Evolutionary conservation across 2,888 invertebrate genomes (phyloP).

Genomic region (Syrphus vitripennis): DNA sequence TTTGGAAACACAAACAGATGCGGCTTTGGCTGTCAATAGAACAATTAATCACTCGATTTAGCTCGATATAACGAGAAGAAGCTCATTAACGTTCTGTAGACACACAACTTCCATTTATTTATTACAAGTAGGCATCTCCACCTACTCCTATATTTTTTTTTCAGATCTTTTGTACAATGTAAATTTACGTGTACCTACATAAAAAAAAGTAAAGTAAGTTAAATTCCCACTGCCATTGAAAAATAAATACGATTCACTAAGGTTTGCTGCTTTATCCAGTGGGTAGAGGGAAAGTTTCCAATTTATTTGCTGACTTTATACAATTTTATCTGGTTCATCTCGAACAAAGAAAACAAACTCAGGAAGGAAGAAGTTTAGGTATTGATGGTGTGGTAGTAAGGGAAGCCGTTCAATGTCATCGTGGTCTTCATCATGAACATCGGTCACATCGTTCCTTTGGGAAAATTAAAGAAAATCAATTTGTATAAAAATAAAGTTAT

Average conservation of each 20-base stretch:
- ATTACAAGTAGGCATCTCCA: too few relatives aligned
- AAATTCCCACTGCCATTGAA: constrained; percentile 41
- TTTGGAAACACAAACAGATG: constrained; percentile 53
- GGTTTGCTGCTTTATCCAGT: background rate
- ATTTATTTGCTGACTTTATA: constrained; percentile 63
- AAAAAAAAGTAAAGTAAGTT: background rate
- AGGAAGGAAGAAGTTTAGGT: background rate
- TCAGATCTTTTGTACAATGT: background rate
- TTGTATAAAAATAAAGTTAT: too few relatives aligned
- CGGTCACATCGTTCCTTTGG: constrained; percentile 35
- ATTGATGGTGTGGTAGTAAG: background rate
- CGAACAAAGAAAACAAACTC: background rate
- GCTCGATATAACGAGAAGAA: constrained; percentile 53
- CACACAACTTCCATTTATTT: background rate
- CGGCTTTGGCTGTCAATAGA: constrained; percentile 50
- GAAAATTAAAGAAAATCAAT: constrained; percentile 50
- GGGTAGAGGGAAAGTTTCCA: background rate
- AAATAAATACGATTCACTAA: constrained; percentile 29
- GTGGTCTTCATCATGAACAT: constrained; percentile 49
- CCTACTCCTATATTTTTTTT: background rate
- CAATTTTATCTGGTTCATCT: constrained; percentile 28
- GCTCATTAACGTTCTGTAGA: constrained; percentile 58
- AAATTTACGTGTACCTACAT: background rate
- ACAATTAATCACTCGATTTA: constrained; percentile 66
- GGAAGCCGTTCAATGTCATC: constrained; percentile 17